Evolutionary conservation across 2,888 invertebrate species (phyloP), one percentile per base, ranked within the genome.

Genomic region (Cyclophora punctaria): DNA sequence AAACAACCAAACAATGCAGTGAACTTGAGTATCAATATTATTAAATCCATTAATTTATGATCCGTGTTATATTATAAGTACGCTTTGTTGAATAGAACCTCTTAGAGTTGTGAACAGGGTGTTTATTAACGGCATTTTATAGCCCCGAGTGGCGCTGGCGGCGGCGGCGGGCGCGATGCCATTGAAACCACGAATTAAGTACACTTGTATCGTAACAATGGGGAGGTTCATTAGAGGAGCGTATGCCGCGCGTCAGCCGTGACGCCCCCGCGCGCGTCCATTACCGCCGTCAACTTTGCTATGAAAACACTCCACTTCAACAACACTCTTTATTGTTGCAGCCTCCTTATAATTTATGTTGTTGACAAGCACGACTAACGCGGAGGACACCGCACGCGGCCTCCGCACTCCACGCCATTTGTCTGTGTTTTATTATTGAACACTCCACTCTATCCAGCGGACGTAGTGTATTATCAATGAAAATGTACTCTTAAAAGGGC

Each of bases 271-370:
- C 67, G 64, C 58, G 63, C 64, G 57, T 75, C 78, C 83, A 82
- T 81, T 82, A 81, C 75, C 66, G 66, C 73, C 80, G 72, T 73
- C 72, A 78, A 79, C 73, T 76, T 79, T 66, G 73, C 78, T 76
- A 79, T 75, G 78, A 83, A 83, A 84, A 84, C 82, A 84, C 80
- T 82, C 79, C 62, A 68, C 67, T 67, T 73, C 73, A 63, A 66
- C 20, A 77, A 72, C 72, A 78, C 73, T 80, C 76, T 78, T 77
- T 73, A 74, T 75, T 78, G 75, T 78, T 75, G 81, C 81, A 82
- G 73, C 75, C 72, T 75, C 80, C 80, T 82, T 80, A 82, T 80
- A 80, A 81, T 82, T 84, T 80, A 81, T 84, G 82, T 71, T 70
- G 76, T 74, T 75, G 85, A 85, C 84, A 83, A 78, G 72, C 83